These are phyloP conservation scores for Drosophila ananassae DNA, from an alignment of 1,140 invertebrate genomes.

Conservation along the genomic window DNA sequence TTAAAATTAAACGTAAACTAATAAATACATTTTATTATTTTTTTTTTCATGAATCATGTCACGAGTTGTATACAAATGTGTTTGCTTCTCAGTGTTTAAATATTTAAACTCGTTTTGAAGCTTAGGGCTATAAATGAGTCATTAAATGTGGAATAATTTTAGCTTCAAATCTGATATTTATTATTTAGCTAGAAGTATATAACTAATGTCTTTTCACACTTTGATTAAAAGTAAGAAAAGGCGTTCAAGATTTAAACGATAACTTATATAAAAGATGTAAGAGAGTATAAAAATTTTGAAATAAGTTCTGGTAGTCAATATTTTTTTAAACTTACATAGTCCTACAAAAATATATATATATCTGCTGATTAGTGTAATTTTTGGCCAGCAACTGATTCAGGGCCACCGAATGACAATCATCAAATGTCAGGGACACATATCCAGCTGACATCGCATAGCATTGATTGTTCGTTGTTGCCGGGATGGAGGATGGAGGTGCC, in stretches of 20 bases:
- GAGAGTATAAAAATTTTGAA: too few species aligned
- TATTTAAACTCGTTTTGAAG: conserved; percentile 6
- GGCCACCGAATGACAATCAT: conserved; percentile 36
- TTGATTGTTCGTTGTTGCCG: conserved; percentile 30
- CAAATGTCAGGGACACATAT: conserved; percentile 51
- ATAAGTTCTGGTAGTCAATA: too few species aligned
- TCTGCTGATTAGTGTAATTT: conserved; percentile 7
- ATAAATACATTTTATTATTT: conserved; percentile 13
- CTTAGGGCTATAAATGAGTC: conserved; percentile 14
- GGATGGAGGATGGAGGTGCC: conserved; percentile 6
- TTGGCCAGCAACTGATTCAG: conserved; percentile 11
- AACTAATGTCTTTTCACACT: too few species aligned
- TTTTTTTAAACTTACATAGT: too few species aligned
- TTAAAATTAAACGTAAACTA: not conserved
- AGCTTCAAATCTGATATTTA: not conserved
- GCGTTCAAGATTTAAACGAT: too few species aligned
- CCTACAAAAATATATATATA: too few species aligned
- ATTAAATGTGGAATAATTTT: not conserved
- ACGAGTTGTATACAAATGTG: not conserved
- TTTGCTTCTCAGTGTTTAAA: not conserved
- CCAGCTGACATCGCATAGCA: conserved; percentile 36
- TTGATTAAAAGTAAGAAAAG: too few species aligned
- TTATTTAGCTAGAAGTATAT: too few species aligned
- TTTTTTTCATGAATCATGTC: conserved; percentile 32
- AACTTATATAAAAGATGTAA: too few species aligned